Conservation (phyloP, 2,113 vertebrate genomes). For the Ctenodactylus gundi region DNA sequence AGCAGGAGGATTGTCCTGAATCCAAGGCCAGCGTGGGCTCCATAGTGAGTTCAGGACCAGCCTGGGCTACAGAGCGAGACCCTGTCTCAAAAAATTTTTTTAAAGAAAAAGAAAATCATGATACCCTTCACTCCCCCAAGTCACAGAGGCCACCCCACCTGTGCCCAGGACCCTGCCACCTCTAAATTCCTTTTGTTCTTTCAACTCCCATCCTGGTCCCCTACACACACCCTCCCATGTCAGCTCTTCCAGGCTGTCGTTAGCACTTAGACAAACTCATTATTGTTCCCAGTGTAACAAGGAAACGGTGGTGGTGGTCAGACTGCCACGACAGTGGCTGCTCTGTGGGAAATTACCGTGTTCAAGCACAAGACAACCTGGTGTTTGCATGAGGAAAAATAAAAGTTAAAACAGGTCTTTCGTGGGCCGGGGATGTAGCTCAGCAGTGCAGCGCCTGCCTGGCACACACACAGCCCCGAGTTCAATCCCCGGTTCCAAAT, state of each 20-base stretch:
- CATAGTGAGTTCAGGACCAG: too few species aligned
- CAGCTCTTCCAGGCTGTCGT: not conserved
- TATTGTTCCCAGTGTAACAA: constrained; percentile 50
- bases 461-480: too few species aligned
- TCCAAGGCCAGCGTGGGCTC: not conserved
- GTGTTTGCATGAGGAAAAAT: constrained; percentile 16
- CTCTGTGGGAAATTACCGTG: constrained; percentile 40
- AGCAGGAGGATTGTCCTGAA: not conserved
- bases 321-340: not conserved
- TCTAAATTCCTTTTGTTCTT: not conserved
- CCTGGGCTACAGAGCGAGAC: not conserved
- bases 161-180: not conserved
- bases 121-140: not conserved
- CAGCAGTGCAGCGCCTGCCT: too few species aligned
- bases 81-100: not conserved
- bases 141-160: not conserved
- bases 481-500: too few species aligned
- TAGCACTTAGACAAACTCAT: constrained; percentile 30
- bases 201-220: not conserved
- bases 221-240: constrained; percentile 10
- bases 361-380: constrained; percentile 49
- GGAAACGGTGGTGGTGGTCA: constrained; percentile 26
- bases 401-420: not conserved
- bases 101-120: not conserved
- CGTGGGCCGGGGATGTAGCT: too few species aligned